phyloP scores from a whole-genome alignment of 2,797 vertebrate genomes.

The Phylloscopus collybita region DNA sequence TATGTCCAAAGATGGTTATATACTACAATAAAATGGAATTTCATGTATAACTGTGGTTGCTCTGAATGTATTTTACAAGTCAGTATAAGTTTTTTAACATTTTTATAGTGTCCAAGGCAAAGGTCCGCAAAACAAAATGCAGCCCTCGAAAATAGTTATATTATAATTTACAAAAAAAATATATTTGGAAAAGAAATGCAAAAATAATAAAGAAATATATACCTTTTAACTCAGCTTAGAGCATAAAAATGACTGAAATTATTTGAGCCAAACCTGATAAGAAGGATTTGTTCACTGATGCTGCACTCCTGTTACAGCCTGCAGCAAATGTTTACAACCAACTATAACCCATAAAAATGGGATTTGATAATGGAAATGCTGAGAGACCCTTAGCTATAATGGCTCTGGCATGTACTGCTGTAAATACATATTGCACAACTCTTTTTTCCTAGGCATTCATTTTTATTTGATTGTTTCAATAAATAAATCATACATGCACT shows the following conservation, averaged over 20 bases:
- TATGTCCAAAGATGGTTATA: not conserved
- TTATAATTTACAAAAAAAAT: not conserved
- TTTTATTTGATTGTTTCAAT: constrained; percentile 10
- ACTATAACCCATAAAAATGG: constrained; percentile 57
- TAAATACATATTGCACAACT: constrained; percentile 14
- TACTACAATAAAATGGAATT: not conserved
- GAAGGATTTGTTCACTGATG: constrained; percentile 57
- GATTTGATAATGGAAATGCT: constrained; percentile 55
- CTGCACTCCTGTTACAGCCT: constrained; percentile 33
- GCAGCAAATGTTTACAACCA: constrained; percentile 46
- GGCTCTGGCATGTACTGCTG: not conserved
- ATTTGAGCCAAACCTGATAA: constrained; percentile 25
- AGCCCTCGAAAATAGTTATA: not conserved
- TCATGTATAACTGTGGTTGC: not conserved
- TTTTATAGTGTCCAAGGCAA: not conserved
- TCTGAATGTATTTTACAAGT: not conserved
- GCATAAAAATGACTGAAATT: constrained; percentile 16
- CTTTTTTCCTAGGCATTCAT: not conserved
- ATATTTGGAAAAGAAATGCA: not conserved
- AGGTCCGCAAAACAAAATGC: not conserved
- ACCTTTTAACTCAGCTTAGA: not conserved
- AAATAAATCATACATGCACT: constrained; percentile 24
- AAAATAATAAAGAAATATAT: constrained; percentile 7
- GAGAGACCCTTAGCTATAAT: constrained; percentile 20
- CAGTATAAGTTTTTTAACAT: not conserved